Evolutionary conservation across 2,797 vertebrate genomes (phyloP), one percentile per base, ranked within the genome.

Genomic region (Chaetophractus vellerosus): DNA sequence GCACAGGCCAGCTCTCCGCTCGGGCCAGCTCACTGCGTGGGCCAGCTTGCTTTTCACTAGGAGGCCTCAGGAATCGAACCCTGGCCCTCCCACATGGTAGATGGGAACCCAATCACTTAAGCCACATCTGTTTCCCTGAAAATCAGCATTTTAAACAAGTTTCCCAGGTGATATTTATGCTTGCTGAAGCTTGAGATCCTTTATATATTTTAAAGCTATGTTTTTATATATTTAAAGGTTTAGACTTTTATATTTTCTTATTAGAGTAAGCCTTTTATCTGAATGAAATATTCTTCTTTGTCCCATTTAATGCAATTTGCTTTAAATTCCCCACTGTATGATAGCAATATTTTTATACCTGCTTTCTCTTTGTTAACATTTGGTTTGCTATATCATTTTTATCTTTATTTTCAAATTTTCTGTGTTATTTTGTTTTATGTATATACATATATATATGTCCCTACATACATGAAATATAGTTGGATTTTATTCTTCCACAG

Each of bases 321-420:
- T 87, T 90, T 86, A 63, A 64, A 76, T 87, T 86, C 14, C 14
- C 26, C 76, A 14, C 38, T 78, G 18, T 75, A 50, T 12, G 55
- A 76, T n/a, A 38, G 9, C 8, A 28, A 66, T 82, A 84, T 52
- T 89, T 79, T 89, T 75, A 55, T 91, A 15, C 31, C 9, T 75
- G 28, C 71, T 94, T 92, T 86, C 18, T 86, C 68, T 78, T 90
- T 75, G 36, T 48, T 92, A 86, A 82, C 48, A 75, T 76, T 55
- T 69, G 90, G 28, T 5, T 71, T 87, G 26, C n/a, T 76, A 38
- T 48, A 79, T 57, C 68, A 64, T 75, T 64, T 94, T 64, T 31
- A 78, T n/a, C 66, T 92, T 88, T 79, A 31, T 92, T 89, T 96
- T 69, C 8, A 80, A 48, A 55, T 61, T 69, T 48, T 72, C 21